Percentiles rank a stretch among this genome's conserved stretches.
These are phyloP conservation scores for Clostera curtula DNA, from an alignment of 2,888 invertebrate genomes.

Conservation along the genomic window DNA sequence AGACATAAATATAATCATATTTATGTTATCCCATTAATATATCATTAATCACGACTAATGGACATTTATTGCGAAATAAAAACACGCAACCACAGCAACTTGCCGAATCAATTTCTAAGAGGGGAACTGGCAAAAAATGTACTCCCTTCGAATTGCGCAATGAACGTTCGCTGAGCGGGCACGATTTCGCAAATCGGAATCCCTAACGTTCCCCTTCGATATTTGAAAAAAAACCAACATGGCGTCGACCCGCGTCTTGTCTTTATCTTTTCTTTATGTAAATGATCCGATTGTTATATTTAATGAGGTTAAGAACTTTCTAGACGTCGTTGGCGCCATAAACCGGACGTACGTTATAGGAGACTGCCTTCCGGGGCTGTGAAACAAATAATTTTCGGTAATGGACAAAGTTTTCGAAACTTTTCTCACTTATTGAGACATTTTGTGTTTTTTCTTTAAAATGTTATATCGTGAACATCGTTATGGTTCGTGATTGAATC, in stretches of 20 bases:
- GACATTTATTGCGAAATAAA: slow-evolving; percentile 16
- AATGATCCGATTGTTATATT: slow-evolving; percentile 56
- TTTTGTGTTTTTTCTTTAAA: no score
- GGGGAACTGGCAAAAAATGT: slow-evolving; percentile 28
- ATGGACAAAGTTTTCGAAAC: no score
- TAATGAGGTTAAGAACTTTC: slow-evolving; percentile 68
- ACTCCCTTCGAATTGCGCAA: slow-evolving; percentile 48
- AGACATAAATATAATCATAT: no score
- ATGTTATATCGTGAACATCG: no score
- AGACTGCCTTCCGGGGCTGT: slow-evolving; percentile 30
- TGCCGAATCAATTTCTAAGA: slow-evolving; percentile 27
- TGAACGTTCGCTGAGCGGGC: slow-evolving; percentile 58
- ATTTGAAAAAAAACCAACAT: slow-evolving; percentile 63
- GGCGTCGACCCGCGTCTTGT: slow-evolving; percentile 59
- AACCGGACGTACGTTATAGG: slow-evolving; percentile 38
- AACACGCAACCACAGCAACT: slow-evolving; percentile 31
- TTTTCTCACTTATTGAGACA: no score
- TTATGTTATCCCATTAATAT: no score
- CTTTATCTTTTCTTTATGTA: slow-evolving; percentile 74
- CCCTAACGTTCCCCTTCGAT: slow-evolving; percentile 54
- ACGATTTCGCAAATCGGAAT: slow-evolving; percentile 52
- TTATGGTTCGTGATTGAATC: no score
- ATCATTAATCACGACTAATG: neutral
- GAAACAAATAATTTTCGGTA: slow-evolving; percentile 29
- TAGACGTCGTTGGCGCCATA: slow-evolving; percentile 43